Evolutionary conservation across 35 echinoderm and acorn worm genomes (phyloP), one percentile per base, ranked within the genome.

Genomic region (Apostichopus japonicus): DNA sequence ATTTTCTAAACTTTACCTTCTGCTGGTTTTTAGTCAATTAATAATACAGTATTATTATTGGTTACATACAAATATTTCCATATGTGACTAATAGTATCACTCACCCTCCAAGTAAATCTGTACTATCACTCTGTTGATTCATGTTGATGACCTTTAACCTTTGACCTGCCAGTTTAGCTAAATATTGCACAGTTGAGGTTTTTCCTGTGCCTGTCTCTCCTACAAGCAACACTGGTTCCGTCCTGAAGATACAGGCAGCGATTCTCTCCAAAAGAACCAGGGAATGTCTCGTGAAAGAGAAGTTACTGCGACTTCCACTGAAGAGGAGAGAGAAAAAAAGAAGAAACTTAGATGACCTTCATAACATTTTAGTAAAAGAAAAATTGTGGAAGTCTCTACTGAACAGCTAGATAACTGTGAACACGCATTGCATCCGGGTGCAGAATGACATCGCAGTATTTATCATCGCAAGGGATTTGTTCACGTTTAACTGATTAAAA

Each of bases 111-210:
- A 98, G 86, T 4, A 98, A 87, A 90, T 98, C 96, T 17, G 96
- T 95, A 79, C 96, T 98, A 80, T 98, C 96, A 90, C 96, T 98
- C 94, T 98, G 96, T 78, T 98, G 96, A 79, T 98, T 98, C 96
- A 98, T 98, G 77, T 98, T 98, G 54, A 98, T 95, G 93, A 98
- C 96, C 94, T 95, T 98, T 95, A 98, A 98, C 93, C 94, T 98
- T 79, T 94, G 96, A 93, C 94, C 94, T 81, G 90, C 91, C 19
- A 95, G 78, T 25, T 93, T 86, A 53, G 96, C 77, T 78, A 98
- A 90, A 78, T 98, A 95, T 71, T 98, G 96, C 55, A 98, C 91
- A 16, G 94, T 88, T 11, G 96, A 95, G 19, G 96, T 98, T 93
- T 98, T 98, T 16, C 96, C 96, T 54, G 96, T 98, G 14, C 96